Evolutionary conservation across 1,140 invertebrate genomes (phyloP).

Genomic region (Cylas formicarius): DNA sequence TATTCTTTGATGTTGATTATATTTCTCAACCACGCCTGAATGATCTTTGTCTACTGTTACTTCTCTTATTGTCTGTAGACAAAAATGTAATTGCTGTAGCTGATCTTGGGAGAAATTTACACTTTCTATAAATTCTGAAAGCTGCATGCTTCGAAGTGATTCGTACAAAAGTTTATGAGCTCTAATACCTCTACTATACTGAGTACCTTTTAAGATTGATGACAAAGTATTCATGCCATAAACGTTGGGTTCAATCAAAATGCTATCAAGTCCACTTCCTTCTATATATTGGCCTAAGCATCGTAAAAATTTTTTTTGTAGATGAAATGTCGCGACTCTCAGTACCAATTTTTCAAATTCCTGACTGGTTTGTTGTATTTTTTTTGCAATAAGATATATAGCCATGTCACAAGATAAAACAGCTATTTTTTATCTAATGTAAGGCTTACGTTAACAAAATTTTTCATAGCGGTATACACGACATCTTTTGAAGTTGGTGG

Average conservation of each 20-base stretch:
- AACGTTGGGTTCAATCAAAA: constrained; percentile 13
- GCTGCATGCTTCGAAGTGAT: constrained; percentile 17
- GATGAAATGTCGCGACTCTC: not conserved
- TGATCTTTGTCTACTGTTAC: constrained; percentile 19
- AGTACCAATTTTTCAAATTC: constrained; percentile 13
- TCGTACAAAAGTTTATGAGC: constrained; percentile 23
- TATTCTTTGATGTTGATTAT: constrained; percentile 18
- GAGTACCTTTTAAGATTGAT: constrained; percentile 17
- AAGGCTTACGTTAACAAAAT: constrained; percentile 18
- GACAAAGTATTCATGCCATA: constrained; percentile 16
- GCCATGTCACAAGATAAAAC: constrained; percentile 14
- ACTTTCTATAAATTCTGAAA: constrained; percentile 21
- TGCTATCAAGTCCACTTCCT: constrained; percentile 20
- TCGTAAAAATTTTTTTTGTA: constrained; percentile 20
- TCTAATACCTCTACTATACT: constrained; percentile 22
- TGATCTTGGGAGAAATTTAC: constrained; percentile 18
- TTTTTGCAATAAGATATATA: constrained; percentile 17
- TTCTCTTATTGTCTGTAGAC: constrained; percentile 18
- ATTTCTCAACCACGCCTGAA: constrained; percentile 16
- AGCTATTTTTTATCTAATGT: constrained; percentile 13
- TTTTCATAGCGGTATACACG: constrained; percentile 18
- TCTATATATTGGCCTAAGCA: constrained; percentile 20
- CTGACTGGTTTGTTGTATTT: constrained; percentile 15
- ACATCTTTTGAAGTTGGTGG: constrained; percentile 5
- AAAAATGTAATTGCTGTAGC: constrained; percentile 16